phyloP scores from a whole-genome alignment of 2,888 invertebrate species.

The Laothoe populi region DNA sequence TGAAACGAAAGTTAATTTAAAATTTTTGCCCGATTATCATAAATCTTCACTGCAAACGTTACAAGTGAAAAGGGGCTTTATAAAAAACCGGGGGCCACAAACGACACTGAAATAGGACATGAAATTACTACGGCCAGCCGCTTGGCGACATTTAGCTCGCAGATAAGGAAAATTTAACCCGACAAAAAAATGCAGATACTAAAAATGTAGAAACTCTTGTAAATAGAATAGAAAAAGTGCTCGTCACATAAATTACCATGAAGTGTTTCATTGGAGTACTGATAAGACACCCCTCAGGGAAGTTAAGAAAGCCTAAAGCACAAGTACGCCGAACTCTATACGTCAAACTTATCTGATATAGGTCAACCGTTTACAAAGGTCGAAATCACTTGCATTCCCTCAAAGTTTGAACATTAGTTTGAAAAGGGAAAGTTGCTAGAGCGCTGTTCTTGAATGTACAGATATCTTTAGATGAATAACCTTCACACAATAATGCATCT shows the following conservation, averaged over 20 bases:
- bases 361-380: conserved; percentile 68
- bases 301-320: conserved; percentile 59
- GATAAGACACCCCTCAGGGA: conserved; percentile 68
- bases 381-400: conserved; percentile 68
- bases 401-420: conserved; percentile 62
- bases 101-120: conserved; percentile 39
- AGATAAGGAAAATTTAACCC: conserved; percentile 51
- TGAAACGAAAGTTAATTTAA: conserved; percentile 11
- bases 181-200: conserved; percentile 52
- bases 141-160: conserved; percentile 44
- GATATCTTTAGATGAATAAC: not conserved
- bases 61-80: conserved; percentile 35
- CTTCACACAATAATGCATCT: not conserved
- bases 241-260: conserved; percentile 74
- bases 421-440: conserved; percentile 55
- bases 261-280: conserved; percentile 65
- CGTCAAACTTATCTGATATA: conserved; percentile 76
- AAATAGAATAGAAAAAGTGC: conserved; percentile 49
- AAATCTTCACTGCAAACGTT: conserved; percentile 23
- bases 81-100: conserved; percentile 40
- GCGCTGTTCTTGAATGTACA: conserved; percentile 34
- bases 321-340: conserved; percentile 55
- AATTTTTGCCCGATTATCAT: conserved; percentile 1
- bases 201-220: conserved; percentile 41
- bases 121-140: conserved; percentile 49